A percentile compares a stretch with the other conserved stretches of the same genome.
phyloP scores from a whole-genome alignment of 2,113 vertebrate genomes.

The Cygnus atratus region DNA sequence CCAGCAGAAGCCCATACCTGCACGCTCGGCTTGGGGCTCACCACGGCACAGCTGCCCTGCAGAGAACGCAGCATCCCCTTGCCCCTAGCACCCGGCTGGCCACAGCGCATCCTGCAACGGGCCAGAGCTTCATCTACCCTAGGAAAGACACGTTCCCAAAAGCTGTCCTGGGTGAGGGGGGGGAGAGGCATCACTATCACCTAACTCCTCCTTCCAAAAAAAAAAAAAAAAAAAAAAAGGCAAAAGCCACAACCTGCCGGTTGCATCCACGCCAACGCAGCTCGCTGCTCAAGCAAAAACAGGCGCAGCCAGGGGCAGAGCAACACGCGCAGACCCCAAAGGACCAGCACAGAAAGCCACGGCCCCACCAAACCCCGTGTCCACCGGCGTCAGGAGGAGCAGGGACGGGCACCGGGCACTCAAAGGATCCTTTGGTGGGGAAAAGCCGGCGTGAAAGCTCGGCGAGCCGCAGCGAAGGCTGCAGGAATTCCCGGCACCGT shows the following conservation, averaged over 20 bases:
- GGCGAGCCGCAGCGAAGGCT: background rate
- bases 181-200: slow-evolving; percentile 18
- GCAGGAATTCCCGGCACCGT: background rate
- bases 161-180: background rate
- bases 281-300: slow-evolving; percentile 27
- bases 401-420: background rate
- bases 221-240: too few relatives aligned
- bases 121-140: background rate
- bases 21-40: background rate
- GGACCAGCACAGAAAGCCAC: background rate
- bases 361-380: rapidly evolving
- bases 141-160: slow-evolving; percentile 38
- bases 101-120: background rate
- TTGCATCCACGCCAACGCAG: slow-evolving; percentile 19
- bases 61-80: background rate
- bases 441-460: background rate
- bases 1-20: background rate
- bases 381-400: background rate
- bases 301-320: background rate
- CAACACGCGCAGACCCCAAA: background rate
- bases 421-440: background rate
- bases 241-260: background rate
- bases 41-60: background rate
- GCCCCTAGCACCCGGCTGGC: rapidly evolving
- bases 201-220: slow-evolving; percentile 12